Evolutionary conservation across 2,797 vertebrate species (phyloP).

Genomic region (Acropternis orthonyx): DNA sequence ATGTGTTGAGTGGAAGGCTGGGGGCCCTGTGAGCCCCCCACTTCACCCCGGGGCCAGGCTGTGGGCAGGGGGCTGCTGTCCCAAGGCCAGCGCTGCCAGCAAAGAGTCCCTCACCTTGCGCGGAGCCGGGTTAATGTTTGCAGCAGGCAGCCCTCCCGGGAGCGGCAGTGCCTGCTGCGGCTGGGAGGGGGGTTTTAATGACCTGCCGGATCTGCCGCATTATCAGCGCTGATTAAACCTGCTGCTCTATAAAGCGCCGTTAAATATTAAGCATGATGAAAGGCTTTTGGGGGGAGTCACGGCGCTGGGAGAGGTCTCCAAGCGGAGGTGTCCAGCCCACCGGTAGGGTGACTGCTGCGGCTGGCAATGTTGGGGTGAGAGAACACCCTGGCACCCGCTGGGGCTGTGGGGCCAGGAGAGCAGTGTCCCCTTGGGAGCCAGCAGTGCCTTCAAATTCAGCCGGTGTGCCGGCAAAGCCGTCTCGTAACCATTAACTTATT

Average conservation of each 20-base stretch:
- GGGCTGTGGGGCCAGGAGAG: background rate
- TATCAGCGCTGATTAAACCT: slow-evolving; percentile 70
- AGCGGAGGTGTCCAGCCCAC: rapidly evolving
- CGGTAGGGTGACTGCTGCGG: rapidly evolving
- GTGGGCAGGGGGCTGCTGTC: background rate
- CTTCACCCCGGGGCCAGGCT: rapidly evolving
- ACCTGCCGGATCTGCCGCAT: slow-evolving; percentile 48
- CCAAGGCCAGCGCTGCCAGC: background rate
- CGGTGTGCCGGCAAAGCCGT: background rate
- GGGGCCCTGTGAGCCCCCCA: rapidly evolving
- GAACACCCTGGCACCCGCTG: rapidly evolving
- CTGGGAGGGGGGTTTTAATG: slow-evolving; percentile 35
- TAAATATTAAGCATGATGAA: slow-evolving; percentile 70
- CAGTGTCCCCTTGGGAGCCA: background rate
- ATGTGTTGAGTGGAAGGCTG: background rate
- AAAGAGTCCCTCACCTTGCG: background rate
- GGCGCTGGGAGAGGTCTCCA: rapidly evolving
- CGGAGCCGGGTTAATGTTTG: slow-evolving; percentile 63
- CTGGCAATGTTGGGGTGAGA: background rate
- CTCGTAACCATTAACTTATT: slow-evolving; percentile 69
- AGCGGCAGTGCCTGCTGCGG: background rate
- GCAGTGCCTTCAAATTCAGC: background rate
- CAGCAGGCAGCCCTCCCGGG: slow-evolving; percentile 3
- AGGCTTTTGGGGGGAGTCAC: background rate
- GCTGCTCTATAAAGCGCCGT: slow-evolving; percentile 59